A percentile compares a stretch with the other conserved stretches of the same genome.
Conservation (phyloP, 2,888 invertebrate species). For the Noctua janthe region DNA sequence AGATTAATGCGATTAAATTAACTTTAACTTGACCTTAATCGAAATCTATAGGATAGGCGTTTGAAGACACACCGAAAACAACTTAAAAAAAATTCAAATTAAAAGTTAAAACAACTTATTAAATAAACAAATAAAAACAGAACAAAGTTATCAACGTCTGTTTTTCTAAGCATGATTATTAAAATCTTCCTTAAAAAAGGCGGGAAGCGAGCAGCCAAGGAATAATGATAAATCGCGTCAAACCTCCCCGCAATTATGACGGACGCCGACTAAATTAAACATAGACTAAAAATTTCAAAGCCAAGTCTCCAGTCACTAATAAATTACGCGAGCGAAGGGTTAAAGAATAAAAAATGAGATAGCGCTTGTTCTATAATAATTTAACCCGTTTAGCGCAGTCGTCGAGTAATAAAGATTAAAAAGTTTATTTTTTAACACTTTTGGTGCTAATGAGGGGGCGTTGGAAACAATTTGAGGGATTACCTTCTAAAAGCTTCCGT, state of each 20-base stretch:
- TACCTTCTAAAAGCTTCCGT: conserved; percentile 91
- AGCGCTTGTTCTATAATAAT: conserved; percentile 88
- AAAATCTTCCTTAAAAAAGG: conserved; percentile 61
- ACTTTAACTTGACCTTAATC: neutral
- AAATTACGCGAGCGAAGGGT: conserved; percentile 85
- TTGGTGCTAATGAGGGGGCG: conserved; percentile 90
- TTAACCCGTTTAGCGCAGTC: conserved; percentile 89
- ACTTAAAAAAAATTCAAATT: neutral
- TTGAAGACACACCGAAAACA: neutral
- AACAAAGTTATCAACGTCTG: conserved; percentile 34
- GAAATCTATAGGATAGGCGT: neutral
- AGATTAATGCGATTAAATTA: conserved; percentile 1
- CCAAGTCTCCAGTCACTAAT: conserved; percentile 82
- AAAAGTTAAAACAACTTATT: conserved; percentile 9
- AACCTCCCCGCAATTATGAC: conserved; percentile 84
- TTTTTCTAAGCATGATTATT: conserved; percentile 57
- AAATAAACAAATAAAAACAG: conserved; percentile 20
- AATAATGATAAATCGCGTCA: conserved; percentile 75
- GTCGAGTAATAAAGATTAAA: conserved; percentile 90
- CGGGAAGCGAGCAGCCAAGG: conserved; percentile 51
- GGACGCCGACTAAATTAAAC: conserved; percentile 82
- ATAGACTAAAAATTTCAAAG: conserved; percentile 83
- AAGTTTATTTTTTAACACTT: conserved; percentile 91
- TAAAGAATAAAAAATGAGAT: conserved; percentile 87
- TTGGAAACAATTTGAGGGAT: conserved; percentile 91